These are phyloP conservation scores for Euzetes globulus DNA, from an alignment of 2,888 invertebrate species.

Conservation along the genomic window DNA sequence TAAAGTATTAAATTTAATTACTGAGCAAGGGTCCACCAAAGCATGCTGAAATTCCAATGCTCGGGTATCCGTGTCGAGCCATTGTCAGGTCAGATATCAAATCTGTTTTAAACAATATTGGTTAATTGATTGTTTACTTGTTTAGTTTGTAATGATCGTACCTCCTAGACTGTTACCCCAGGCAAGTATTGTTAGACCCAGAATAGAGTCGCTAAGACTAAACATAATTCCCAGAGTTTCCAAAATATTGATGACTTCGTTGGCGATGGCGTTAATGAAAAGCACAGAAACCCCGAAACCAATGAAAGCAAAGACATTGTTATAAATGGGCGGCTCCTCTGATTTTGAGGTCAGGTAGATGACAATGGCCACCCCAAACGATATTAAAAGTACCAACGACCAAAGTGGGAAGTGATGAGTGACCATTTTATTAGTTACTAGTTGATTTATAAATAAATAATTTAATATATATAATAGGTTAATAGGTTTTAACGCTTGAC, in stretches of 20 bases:
- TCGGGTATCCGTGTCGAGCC: constrained; percentile 57
- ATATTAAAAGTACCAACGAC: background rate
- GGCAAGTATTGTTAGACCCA: constrained; percentile 52
- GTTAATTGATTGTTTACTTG: background rate
- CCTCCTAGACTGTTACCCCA: constrained; percentile 53
- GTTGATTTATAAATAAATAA: too few species aligned
- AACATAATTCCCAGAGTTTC: constrained; percentile 50
- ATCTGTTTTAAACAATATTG: constrained; percentile 48
- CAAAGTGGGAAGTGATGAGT: background rate
- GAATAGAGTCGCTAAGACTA: constrained; percentile 48
- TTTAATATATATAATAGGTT: too few species aligned
- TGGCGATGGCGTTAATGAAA: constrained; percentile 57
- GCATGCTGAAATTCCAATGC: constrained; percentile 61
- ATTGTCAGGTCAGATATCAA: constrained; percentile 57
- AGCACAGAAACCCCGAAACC: constrained; percentile 54
- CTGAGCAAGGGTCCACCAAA: constrained; percentile 62
- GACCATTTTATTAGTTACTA: background rate
- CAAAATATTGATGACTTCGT: constrained; percentile 56
- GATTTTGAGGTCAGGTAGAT: constrained; percentile 47
- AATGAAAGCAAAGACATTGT: constrained; percentile 44
- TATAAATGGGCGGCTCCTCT: constrained; percentile 37
- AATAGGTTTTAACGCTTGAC: too few species aligned
- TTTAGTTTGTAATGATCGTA: too few species aligned
- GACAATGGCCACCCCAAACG: constrained; percentile 28
- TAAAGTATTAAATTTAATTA: constrained; percentile 45